These are phyloP conservation scores for Hemiscyllium ocellatum DNA, from an alignment of 2,113 vertebrate species.

Conservation along the genomic window DNA sequence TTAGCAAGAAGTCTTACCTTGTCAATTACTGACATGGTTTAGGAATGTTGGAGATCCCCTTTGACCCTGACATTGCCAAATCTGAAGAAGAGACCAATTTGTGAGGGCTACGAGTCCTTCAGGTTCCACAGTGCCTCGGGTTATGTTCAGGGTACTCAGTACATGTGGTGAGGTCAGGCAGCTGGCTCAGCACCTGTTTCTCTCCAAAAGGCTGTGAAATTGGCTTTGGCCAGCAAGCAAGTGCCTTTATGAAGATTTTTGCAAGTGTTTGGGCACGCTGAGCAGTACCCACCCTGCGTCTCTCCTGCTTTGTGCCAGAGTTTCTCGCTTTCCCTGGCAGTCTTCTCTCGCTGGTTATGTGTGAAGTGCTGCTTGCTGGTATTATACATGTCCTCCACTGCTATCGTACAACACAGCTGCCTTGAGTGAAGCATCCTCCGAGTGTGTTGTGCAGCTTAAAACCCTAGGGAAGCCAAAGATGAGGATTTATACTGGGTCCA, in stretches of 20 bases:
- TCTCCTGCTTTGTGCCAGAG: not conserved
- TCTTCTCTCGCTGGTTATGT: not conserved
- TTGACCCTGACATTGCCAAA: not conserved
- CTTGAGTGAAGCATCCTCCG: not conserved
- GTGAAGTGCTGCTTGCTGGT: not conserved
- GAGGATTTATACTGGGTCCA: not conserved
- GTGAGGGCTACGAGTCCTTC: not conserved
- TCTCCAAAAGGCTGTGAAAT: not conserved
- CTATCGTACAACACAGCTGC: not conserved
- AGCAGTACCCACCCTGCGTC: not conserved
- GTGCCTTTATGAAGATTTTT: not conserved
- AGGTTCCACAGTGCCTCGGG: not conserved
- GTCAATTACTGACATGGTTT: not conserved
- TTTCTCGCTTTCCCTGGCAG: not conserved
- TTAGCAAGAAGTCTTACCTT: not conserved
- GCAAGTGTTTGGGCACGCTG: not conserved
- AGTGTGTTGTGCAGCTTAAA: not conserved
- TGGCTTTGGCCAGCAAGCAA: not conserved
- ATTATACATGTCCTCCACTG: not conserved
- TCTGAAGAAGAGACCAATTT: not conserved
- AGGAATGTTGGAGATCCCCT: not conserved
- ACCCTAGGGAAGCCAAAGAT: not conserved
- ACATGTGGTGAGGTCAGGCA: not conserved
- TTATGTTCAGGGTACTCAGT: not conserved
- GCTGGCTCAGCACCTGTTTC: not conserved